Evolutionary conservation across 2,888 invertebrate species (phyloP), one percentile per base, ranked within the genome.

Genomic region (Galeopsomyia nigrocyanea): DNA sequence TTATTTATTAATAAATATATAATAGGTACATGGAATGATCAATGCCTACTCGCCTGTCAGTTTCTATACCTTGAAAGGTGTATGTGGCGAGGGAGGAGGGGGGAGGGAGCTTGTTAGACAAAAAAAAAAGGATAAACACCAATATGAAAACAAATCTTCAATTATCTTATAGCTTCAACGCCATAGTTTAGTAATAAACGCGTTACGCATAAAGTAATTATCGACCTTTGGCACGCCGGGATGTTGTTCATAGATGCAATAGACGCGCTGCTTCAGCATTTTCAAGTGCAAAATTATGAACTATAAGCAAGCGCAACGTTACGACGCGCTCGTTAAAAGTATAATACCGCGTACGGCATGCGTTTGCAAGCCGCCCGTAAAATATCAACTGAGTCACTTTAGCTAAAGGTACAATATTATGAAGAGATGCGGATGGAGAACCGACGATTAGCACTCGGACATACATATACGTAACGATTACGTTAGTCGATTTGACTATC

Each of bases 231-330:
- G 39, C 39, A 39, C 39, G 39, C 13, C 31, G 7, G 7, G 3
- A 31, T 31, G 31, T 31, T 31, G n/a, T n/a, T n/a, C n/a, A n/a
- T 7, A 31, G 7, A 7, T 13, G 39, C 10, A 51, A 51, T 51
- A 51, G 51, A 51, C 10, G 51, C 26, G 26, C 26, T 26, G 26
- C 26, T 26, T n/a, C 58, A 31, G 60, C 53, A 26, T 22, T 39
- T 55, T 62, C 26, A 39, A 47, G 5, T 26, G 17, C 64, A 64
- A 70, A 70, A 70, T 70, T 64, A 70, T 70, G 64, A 65, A 64
- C 53, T 58, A 64, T 47, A 13, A 22, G 55, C 13, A 39, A 49
- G 50, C 56, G 68, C 19, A 21, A 46, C 63, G 57, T 63, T 57
- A 50, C 58, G 31, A 26, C 5, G 26, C 55, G 47, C 26, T 53